Base-by-base conservation (phyloP, 2,797 vertebrate genomes). In the Alosa sapidissima region DNA sequence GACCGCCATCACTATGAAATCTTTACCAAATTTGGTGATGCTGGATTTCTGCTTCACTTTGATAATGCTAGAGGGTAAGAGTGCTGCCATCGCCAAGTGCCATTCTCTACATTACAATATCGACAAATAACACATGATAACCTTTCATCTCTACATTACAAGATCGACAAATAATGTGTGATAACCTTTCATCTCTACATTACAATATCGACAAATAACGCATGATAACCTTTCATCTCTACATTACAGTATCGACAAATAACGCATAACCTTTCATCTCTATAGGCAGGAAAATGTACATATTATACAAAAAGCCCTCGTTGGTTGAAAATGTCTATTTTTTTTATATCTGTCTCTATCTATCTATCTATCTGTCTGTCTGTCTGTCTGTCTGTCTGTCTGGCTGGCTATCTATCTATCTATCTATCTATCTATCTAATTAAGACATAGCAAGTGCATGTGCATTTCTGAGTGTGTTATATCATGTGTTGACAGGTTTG, bases 1-100 rank as follows among this genome's bases (percentile, higher is more conserved):
- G 98, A 99, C 92, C 94, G 98, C 5, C 98, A 99, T 91, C 97
- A 99, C 91, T 99, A 99, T 0, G 98, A 99, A 89, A 96, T 98
- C 91, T 99, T 99, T 93, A 98, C 97, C 86, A 97, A 95, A 90
- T 99, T 99, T 55, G 98, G 97, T 45, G 98, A 99, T 0, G 96
- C 98, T 0, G 97, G 98, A 2, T 97, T 98, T 89, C 95, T 97
- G 1, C 93, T 99, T 19, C 98, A 99, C 68, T 92, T 99, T 86
- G 98, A 99, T 94, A 99, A 99, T 0, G 98, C 98, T 87, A 94
- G 98, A 94, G 98, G 98, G 98, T 99, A 92, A 95, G 95, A 51
- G 65, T 78, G 21, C n/a, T n/a, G n/a, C 1, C 21, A 24, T 24
- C 21, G n/a, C n/a, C 6, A n/a, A 62, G 7, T 62, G 58, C n/a